phyloP scores from a whole-genome alignment of 2,888 invertebrate species.

The Epicampocera succincta region DNA sequence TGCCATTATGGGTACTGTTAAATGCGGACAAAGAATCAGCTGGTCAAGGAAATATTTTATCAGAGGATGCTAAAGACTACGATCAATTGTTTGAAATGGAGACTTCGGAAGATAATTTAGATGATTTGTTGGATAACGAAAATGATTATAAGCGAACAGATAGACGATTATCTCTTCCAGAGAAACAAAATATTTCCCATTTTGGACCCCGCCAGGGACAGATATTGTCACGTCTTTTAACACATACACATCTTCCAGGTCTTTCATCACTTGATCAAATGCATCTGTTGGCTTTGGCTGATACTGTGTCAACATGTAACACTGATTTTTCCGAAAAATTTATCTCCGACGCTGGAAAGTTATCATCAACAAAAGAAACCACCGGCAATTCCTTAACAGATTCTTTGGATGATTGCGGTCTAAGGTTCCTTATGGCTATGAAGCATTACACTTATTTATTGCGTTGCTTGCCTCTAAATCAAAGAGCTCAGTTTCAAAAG shows the following conservation, averaged over 20 bases:
- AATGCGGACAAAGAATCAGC: slow-evolving; percentile 95
- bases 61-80: slow-evolving; percentile 86
- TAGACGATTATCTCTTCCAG: slow-evolving; percentile 86
- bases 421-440: slow-evolving; percentile 97
- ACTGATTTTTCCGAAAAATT: slow-evolving; percentile 93
- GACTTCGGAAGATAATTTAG: slow-evolving; percentile 90
- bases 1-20: slow-evolving; percentile 97
- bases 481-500: slow-evolving; percentile 92
- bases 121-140: slow-evolving; percentile 89
- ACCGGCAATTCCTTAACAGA: slow-evolving; percentile 85
- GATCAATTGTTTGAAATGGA: slow-evolving; percentile 94
- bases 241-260: slow-evolving; percentile 97
- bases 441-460: slow-evolving; percentile 98
- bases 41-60: slow-evolving; percentile 71
- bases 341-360: slow-evolving; percentile 87
- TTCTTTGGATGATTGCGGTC: slow-evolving; percentile 97
- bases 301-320: slow-evolving; percentile 97
- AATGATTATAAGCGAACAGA: slow-evolving; percentile 85
- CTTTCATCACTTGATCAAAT: slow-evolving; percentile 98
- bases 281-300: slow-evolving; percentile 99
- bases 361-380: slow-evolving; percentile 85
- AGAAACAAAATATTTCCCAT: slow-evolving; percentile 89
- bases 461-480: slow-evolving; percentile 94
- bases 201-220: slow-evolving; percentile 94
- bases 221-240: slow-evolving; percentile 92